Base-by-base conservation (phyloP, 2,113 vertebrate species). In the Anolis carolinensis region DNA sequence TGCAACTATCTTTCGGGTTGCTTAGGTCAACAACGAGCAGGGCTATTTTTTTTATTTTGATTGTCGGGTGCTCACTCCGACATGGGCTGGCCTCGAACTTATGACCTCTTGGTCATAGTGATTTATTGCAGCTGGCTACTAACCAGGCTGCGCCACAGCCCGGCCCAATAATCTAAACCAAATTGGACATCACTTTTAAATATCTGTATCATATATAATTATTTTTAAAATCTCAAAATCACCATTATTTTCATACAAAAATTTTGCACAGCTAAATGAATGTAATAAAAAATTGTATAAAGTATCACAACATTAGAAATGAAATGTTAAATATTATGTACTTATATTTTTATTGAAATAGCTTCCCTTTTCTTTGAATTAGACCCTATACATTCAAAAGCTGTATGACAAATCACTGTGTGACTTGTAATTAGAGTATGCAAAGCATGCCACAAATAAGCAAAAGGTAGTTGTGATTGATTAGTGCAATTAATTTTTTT, bases 381-480 rank as follows among this genome's bases (percentile, higher is more conserved):
- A 85, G 65, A 13, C 13, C 7, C 74, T 4, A 39, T n/a, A n/a
- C 9, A 59, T 23, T 21, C 67, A 20, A 95, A 95, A 96, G 95
- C 97, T 97, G 92, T 94, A 98, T 97, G 97, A 98, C 96, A 97
- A 96, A 98, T 96, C 97, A 95, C 94, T 93, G 87, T 90, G 94
- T 91, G 95, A 94, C 92, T 92, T 95, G 95, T 95, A 94, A 97
- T 96, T 95, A 90, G 91, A 93, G 92, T 96, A 95, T 95, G 97
- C 95, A 97, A 97, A 98, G 97, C 97, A 96, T 92, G 97, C 95
- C 62, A 81, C 71, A 86, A 95, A 96, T 93, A 95, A 96, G 95
- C 96, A 96, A 94, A 95, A 97, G 96, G 96, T 94, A 95, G 97
- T 96, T 97, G 95, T 97, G 97, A 97, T 97, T 98, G 98, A 98